phyloP scores from a whole-genome alignment of 2,888 invertebrate species.

The Ametastegia equiseti region DNA sequence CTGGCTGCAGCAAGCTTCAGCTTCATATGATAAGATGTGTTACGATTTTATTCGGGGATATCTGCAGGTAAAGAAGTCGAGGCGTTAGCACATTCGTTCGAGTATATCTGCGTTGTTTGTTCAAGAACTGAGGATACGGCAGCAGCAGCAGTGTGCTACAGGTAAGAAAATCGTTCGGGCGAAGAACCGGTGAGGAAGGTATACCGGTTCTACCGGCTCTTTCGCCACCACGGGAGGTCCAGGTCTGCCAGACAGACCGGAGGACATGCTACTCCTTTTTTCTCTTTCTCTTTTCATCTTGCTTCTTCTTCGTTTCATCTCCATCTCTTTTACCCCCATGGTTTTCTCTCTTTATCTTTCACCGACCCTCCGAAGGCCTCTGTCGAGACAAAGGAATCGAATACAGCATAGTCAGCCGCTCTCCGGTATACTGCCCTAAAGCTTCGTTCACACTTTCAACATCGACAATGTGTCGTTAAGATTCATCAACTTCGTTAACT shows the following conservation, averaged over 20 bases:
- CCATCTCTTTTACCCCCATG: conserved; percentile 36
- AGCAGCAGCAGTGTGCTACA: neutral
- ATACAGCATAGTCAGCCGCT: conserved; percentile 29
- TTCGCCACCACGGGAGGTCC: conserved; percentile 66
- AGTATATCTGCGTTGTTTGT: neutral
- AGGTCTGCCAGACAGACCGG: conserved; percentile 45
- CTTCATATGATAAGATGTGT: no score
- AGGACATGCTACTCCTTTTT: conserved; percentile 51
- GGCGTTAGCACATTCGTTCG: neutral
- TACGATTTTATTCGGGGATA: no score
- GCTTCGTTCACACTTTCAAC: conserved; percentile 22
- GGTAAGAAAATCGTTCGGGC: conserved; percentile 25
- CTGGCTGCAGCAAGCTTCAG: no score
- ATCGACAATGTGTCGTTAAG: conserved; percentile 20
- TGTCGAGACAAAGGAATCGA: conserved; percentile 43
- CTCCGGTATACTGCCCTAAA: conserved; percentile 21
- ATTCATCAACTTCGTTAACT: conserved; percentile 6
- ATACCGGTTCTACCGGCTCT: conserved; percentile 70
- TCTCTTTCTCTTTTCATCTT: conserved; percentile 40
- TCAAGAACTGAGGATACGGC: neutral
- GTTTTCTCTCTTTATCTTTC: conserved; percentile 42
- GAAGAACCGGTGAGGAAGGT: conserved; percentile 35
- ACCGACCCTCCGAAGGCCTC: conserved; percentile 30
- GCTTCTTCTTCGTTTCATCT: conserved; percentile 46
- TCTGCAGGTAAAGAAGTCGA: neutral